A percentile compares a stretch with the other conserved stretches of the same genome.
These are phyloP conservation scores for Drosophila tropicalis DNA, from an alignment of 1,140 invertebrate species.

Conservation along the genomic window DNA sequence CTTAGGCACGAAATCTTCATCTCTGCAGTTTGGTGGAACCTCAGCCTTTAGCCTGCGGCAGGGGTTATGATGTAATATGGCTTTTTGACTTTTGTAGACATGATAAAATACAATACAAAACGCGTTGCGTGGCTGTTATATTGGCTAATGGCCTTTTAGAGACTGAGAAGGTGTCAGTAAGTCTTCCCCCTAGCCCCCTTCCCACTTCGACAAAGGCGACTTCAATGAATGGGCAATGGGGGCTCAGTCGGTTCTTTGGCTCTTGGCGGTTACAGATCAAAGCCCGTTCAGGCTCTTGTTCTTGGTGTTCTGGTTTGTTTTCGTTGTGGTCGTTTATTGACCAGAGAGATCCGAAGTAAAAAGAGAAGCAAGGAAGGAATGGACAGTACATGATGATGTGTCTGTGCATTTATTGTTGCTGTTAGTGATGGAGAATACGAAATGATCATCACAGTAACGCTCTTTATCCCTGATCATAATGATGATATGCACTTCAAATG, in stretches of 20 bases:
- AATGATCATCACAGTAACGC: conserved; percentile 5
- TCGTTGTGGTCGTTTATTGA: conserved; percentile 58
- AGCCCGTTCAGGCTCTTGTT: conserved; percentile 64
- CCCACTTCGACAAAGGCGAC: conserved; percentile 32
- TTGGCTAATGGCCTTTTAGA: conserved; percentile 81
- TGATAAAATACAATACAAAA: conserved; percentile 74
- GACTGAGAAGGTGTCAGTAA: conserved; percentile 66
- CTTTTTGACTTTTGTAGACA: conserved; percentile 81
- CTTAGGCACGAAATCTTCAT: conserved; percentile 72
- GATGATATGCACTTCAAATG: too few relatives aligned
- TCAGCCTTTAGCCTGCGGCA: conserved; percentile 45
- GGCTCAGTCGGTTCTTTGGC: conserved; percentile 13
- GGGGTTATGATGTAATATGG: conserved; percentile 78
- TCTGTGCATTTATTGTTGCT: conserved; percentile 55
- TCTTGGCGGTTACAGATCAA: conserved; percentile 60
- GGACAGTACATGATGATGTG: conserved; percentile 42
- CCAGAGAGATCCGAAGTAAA: conserved; percentile 41
- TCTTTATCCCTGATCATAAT: conserved; percentile 19
- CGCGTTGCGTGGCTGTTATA: conserved; percentile 79
- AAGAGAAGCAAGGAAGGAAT: conserved; percentile 1
- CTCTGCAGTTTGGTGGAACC: conserved; percentile 45
- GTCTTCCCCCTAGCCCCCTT: background rate
- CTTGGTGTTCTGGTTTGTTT: conserved; percentile 43
- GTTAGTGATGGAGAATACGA: conserved; percentile 42
- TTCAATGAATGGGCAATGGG: conserved; percentile 46